These are phyloP conservation scores for Dermatophagoides farinae DNA, from an alignment of 1,140 invertebrate genomes.

Conservation along the genomic window DNA sequence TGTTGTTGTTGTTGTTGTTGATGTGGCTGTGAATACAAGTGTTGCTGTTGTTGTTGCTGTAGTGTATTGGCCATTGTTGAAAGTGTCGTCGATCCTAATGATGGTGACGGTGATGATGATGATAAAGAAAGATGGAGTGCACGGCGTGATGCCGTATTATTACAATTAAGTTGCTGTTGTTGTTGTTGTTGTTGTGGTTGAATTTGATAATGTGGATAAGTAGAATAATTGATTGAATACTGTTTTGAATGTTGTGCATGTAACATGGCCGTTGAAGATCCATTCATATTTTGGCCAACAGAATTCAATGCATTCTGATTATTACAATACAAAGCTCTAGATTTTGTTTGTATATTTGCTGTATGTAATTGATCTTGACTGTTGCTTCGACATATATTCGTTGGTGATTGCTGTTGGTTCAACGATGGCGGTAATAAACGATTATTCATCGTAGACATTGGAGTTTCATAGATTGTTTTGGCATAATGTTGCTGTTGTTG, in stretches of 20 bases:
- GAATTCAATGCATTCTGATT: no score
- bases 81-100: background rate
- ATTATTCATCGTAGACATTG: background rate
- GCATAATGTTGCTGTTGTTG: background rate
- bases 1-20: constrained; percentile 3
- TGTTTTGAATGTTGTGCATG: background rate
- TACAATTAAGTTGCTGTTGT: background rate
- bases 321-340: no score
- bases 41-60: background rate
- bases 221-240: background rate
- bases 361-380: constrained; percentile 11
- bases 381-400: background rate
- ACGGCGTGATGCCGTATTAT: background rate
- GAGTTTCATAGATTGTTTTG: background rate
- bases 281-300: background rate
- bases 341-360: background rate
- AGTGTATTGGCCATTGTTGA: background rate
- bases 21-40: background rate
- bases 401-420: background rate
- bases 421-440: background rate
- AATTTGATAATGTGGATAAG: background rate
- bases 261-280: background rate
- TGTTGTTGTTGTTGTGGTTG: background rate
- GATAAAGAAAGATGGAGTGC: background rate
- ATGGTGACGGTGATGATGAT: background rate